Evolutionary conservation across 2,797 vertebrate species (phyloP).

Genomic region (Hydrocynus forskahlii): DNA sequence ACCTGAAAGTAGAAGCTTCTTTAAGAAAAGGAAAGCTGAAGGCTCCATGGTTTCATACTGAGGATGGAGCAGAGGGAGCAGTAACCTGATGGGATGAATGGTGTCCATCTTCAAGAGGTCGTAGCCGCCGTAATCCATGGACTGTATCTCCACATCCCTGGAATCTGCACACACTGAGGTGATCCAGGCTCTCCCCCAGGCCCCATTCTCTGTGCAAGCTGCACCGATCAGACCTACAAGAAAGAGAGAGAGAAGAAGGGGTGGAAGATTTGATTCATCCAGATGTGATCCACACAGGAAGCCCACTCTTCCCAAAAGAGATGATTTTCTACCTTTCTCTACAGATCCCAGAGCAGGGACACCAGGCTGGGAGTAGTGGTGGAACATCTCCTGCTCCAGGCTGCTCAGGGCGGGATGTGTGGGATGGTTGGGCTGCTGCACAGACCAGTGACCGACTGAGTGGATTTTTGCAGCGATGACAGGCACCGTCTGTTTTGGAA

Average conservation of each 20-base stretch:
- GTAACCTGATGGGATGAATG: neutral
- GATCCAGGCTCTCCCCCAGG: neutral
- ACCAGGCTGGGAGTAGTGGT: too few species aligned
- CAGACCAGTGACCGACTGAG: too few species aligned
- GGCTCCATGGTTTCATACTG: neutral
- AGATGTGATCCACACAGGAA: neutral
- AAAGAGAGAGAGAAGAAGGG: neutral
- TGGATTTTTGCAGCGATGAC: too few species aligned
- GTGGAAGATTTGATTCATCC: neutral
- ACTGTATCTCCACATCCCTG: too few species aligned
- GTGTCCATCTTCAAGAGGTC: neutral
- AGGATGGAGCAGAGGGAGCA: neutral
- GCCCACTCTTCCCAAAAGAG: neutral
- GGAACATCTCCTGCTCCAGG: neutral
- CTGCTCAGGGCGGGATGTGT: neutral
- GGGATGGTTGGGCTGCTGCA: too few species aligned
- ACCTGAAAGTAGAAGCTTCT: neutral
- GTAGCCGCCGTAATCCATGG: too few species aligned
- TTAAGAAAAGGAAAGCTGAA: neutral
- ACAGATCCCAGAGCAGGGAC: neutral
- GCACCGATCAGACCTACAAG: neutral
- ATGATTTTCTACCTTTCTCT: neutral
- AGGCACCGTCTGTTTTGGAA: too few species aligned
- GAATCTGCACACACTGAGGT: neutral
- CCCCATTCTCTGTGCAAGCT: too few species aligned